These are phyloP conservation scores for Ostrea denselamellosa DNA, from an alignment of 1,140 invertebrate species.

Conservation along the genomic window DNA sequence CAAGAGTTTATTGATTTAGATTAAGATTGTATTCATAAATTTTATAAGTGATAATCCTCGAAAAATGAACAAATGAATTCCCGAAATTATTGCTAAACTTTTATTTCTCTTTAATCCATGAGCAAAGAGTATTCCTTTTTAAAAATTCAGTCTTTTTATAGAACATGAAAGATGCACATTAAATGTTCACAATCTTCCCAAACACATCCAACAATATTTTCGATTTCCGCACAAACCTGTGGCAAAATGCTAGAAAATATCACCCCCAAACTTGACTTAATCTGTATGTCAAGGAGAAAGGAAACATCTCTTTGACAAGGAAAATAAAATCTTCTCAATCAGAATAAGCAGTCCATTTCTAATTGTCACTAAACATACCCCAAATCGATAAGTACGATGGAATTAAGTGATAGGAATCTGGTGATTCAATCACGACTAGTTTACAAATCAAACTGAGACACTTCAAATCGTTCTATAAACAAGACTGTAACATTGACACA, in stretches of 20 bases:
- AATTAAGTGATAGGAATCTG: background rate
- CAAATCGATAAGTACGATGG: background rate
- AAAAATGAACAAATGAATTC: background rate
- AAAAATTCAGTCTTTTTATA: background rate
- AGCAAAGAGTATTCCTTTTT: background rate
- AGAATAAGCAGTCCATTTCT: conserved; percentile 1
- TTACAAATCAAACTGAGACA: background rate
- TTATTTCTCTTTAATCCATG: conserved; percentile 1
- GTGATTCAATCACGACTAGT: conserved; percentile 1
- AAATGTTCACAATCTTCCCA: background rate
- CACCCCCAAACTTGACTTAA: conserved; percentile 25
- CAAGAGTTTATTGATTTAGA: background rate
- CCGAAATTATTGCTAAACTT: conserved; percentile 11
- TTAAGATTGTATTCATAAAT: background rate
- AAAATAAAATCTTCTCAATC: conserved; percentile 21
- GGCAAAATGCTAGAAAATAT: conserved; percentile 23
- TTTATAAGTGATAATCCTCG: background rate
- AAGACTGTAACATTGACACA: conserved; percentile 13
- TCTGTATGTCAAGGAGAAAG: conserved; percentile 9
- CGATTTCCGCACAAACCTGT: background rate
- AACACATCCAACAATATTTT: background rate
- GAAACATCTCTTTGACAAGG: background rate
- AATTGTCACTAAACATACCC: background rate
- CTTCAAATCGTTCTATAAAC: background rate
- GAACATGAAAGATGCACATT: too few relatives aligned